Evolutionary conservation across 2,797 vertebrate genomes (phyloP).

Genomic region (Falco berigora): DNA sequence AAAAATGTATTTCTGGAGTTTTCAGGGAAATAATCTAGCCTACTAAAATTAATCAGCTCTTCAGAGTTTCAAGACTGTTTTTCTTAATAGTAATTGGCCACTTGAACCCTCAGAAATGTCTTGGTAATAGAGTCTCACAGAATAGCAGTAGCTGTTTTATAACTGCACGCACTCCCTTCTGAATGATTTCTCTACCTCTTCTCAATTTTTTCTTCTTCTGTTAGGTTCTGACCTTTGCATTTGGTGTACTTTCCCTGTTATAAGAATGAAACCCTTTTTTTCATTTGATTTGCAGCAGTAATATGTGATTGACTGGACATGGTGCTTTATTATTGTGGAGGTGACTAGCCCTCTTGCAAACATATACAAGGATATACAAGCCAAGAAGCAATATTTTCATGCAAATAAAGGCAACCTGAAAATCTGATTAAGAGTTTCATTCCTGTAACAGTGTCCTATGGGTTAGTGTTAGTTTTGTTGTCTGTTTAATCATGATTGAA

Average conservation of each 20-base stretch:
- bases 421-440: background rate
- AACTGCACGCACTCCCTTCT: background rate
- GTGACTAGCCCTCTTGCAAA: background rate
- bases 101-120: background rate
- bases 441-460: background rate
- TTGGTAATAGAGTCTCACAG: background rate
- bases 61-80: background rate
- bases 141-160: background rate
- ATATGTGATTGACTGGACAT: background rate
- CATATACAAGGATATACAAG: background rate
- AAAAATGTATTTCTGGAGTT: background rate
- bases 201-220: background rate
- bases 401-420: background rate
- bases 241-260: background rate
- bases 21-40: background rate
- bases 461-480: background rate
- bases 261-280: background rate
- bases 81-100: background rate
- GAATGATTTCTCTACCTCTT: background rate
- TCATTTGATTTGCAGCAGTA: background rate
- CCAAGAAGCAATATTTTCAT: background rate
- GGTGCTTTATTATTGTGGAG: background rate
- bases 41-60: background rate
- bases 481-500: background rate
- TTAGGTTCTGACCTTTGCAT: background rate